Percentiles rank a stretch among this genome's conserved stretches.
Conservation (phyloP, 2,888 invertebrate species). For the Hecatera dysodea region DNA sequence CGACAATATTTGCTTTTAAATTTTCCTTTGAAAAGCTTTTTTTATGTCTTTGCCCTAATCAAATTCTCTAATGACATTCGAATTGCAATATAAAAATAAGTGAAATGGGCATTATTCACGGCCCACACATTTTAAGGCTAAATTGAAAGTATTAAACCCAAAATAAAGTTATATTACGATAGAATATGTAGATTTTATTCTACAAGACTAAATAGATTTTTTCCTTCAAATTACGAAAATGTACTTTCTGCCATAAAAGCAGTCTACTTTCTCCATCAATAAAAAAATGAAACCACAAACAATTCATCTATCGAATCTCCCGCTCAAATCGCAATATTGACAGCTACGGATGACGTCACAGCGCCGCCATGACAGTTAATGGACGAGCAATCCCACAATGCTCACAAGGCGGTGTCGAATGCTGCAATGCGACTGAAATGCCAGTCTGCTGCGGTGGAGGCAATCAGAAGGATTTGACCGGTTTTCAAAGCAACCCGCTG, state of each 20-base stretch:
- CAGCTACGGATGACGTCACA: conserved; percentile 10
- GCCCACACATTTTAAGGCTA: too few species aligned
- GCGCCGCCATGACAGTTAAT: conserved; percentile 12
- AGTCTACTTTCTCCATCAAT: not conserved
- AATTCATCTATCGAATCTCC: conserved; percentile 7
- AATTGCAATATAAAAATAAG: too few species aligned
- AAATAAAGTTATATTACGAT: too few species aligned
- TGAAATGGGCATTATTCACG: too few species aligned
- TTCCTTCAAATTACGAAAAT: too few species aligned
- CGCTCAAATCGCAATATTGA: conserved; percentile 24
- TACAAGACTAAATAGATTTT: too few species aligned
- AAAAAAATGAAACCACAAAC: not conserved
- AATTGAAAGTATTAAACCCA: too few species aligned
- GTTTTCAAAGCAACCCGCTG: conserved; percentile 8
- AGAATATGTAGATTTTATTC: too few species aligned
- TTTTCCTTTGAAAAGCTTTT: not conserved
- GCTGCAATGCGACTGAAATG: conserved; percentile 31
- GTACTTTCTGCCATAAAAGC: too few species aligned
- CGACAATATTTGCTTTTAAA: too few species aligned
- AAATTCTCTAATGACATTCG: too few species aligned
- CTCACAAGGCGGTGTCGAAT: conserved; percentile 24
- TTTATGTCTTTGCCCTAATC: not conserved
- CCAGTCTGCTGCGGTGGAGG: conserved; percentile 2
- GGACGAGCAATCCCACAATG: conserved; percentile 15
- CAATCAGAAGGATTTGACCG: conserved; percentile 28